Evolutionary conservation across 2,888 invertebrate genomes (phyloP).

Genomic region (Anodontia alba): DNA sequence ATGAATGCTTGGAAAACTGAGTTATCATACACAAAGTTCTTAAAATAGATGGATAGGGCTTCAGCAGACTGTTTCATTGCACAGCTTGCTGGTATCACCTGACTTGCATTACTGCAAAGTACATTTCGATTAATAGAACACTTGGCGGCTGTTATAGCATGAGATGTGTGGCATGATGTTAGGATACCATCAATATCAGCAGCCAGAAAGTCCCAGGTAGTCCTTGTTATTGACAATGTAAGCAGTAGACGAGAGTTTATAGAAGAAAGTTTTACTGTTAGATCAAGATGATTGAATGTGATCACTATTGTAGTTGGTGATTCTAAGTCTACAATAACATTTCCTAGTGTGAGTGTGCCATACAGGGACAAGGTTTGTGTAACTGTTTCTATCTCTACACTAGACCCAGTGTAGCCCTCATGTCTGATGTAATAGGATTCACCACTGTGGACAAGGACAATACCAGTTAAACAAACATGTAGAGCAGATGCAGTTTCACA

Average conservation of each 20-base stretch:
- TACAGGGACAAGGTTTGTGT: conserved; percentile 35
- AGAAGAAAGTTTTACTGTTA: conserved; percentile 50
- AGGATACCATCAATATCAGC: conserved; percentile 50
- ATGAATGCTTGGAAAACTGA: conserved; percentile 45
- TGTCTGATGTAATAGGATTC: conserved; percentile 51
- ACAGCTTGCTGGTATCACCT: conserved; percentile 46
- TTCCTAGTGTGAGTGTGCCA: conserved; percentile 41
- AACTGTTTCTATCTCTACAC: conserved; percentile 35
- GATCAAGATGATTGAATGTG: conserved; percentile 37
- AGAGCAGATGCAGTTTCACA: conserved; percentile 36
- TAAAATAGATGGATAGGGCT: conserved; percentile 50
- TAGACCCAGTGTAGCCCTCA: conserved; percentile 35
- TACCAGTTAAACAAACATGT: conserved; percentile 48
- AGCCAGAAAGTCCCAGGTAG: conserved; percentile 46
- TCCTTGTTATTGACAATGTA: conserved; percentile 45
- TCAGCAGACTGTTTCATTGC: conserved; percentile 39
- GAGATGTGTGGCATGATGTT: conserved; percentile 58
- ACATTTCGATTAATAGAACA: conserved; percentile 48
- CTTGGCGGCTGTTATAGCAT: conserved; percentile 43
- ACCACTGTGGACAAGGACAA: conserved; percentile 43
- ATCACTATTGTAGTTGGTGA: conserved; percentile 54
- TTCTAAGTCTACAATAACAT: conserved; percentile 45
- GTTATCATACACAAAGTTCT: conserved; percentile 33
- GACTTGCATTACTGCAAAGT: conserved; percentile 46
- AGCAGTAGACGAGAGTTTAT: conserved; percentile 53